Evolutionary conservation across 30 jellyfish, hydroid and myxozoan genomes (phyloP).

Genomic region (Aurelia sp.): DNA sequence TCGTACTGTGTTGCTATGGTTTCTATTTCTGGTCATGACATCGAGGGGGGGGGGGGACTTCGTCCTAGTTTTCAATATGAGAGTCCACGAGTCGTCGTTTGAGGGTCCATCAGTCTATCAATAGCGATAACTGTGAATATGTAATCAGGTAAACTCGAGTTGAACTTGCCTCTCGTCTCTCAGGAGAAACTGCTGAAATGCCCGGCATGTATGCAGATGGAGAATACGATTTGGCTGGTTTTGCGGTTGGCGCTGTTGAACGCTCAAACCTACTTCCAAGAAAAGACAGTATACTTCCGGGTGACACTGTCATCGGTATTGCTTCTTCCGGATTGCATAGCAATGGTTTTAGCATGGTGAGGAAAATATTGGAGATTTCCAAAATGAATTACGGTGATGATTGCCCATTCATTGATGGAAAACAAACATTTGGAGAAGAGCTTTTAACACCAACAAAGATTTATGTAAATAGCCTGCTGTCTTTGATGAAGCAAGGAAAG

Average conservation of each 20-base stretch:
- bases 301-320: conserved; percentile 87
- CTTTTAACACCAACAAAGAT: conserved; percentile 85
- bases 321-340: conserved; percentile 98
- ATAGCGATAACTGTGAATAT: too few species aligned
- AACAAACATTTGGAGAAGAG: conserved; percentile 80
- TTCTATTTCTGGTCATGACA: too few species aligned
- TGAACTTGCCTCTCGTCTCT: neutral
- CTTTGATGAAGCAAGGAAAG: conserved; percentile 76
- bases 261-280: conserved; percentile 72
- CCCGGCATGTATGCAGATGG: conserved; percentile 92
- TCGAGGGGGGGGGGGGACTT: too few species aligned
- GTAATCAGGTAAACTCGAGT: too few species aligned
- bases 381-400: conserved; percentile 46
- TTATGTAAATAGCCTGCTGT: conserved; percentile 80
- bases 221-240: conserved; percentile 94
- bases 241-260: conserved; percentile 97
- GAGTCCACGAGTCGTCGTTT: too few species aligned
- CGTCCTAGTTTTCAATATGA: too few species aligned
- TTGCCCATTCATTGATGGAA: conserved; percentile 78
- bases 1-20: too few species aligned
- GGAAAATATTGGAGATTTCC: conserved; percentile 73
- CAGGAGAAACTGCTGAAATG: conserved; percentile 99
- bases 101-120: too few species aligned
- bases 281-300: conserved; percentile 58
- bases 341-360: conserved; percentile 95